Base-by-base conservation (phyloP, 2,113 vertebrate genomes). In the Benitochromis conjunctus region DNA sequence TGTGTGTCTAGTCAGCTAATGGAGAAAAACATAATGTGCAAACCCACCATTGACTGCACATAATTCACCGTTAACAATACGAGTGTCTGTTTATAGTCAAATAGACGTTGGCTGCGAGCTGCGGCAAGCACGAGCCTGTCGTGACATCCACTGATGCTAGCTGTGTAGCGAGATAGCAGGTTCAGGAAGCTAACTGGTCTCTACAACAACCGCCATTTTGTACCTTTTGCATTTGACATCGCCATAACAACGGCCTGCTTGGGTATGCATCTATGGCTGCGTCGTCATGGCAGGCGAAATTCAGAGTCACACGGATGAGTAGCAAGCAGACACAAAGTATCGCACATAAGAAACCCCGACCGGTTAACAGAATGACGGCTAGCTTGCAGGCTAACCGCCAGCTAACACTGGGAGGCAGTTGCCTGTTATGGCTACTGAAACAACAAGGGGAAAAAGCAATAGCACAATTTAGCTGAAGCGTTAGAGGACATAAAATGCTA, bases 141-240 rank as follows among this genome's bases (percentile, higher is more conserved):
- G 94, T 94, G 94, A 93, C 94, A 89, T 38, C 57, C 62, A 56
- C 56, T 51, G 66, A n/a, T 26, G 91, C 88, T 92, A 92, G 64
- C 92, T 21, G 14, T 74, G 36, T 66, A 83, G 84, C 83, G 78
- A 84, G 71, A 80, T 69, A 92, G 84, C 89, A 85, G 41, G 84
- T 84, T 26, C 88, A 89, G 88, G 83, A 80, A 88, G 92, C 92
- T 93, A 94, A 91, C 93, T 91, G 93, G 91, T 94, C 94, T 92
- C 94, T 91, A 95, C 94, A 95, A 95, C 95, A 95, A 94, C 95
- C 96, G 97, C 97, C 97, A 97, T 97, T 96, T 97, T 97, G 96
- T 96, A 95, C 94, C 92, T 93, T 93, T 94, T 96, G 94, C 94
- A 96, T 96, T 96, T 96, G 96, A 95, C 96, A 96, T 97, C 95